These are phyloP conservation scores for Oligia latruncula DNA, from an alignment of 2,888 invertebrate species.

Conservation along the genomic window DNA sequence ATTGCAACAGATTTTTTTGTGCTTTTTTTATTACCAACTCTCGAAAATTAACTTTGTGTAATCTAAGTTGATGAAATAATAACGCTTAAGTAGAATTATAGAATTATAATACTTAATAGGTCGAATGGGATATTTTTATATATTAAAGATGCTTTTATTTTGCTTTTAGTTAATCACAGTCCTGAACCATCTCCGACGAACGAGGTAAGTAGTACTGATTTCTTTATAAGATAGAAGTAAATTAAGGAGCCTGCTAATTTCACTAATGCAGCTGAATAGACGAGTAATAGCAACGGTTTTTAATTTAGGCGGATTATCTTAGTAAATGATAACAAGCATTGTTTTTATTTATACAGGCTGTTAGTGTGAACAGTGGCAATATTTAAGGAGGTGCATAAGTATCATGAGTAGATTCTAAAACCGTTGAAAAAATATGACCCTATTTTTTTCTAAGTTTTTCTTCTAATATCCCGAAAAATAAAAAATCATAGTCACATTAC, in stretches of 20 bases:
- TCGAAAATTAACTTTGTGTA: background rate
- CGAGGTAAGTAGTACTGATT: conserved; percentile 64
- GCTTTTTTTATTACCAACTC: background rate
- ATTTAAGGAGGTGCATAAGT: no score
- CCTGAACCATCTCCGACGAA: conserved; percentile 61
- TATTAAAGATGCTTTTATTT: conserved; percentile 15
- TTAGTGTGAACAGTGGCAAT: no score
- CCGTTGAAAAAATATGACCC: no score
- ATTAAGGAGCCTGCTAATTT: background rate
- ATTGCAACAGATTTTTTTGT: background rate
- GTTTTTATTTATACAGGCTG: background rate
- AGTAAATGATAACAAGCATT: background rate
- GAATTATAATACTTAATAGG: background rate
- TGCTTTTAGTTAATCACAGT: conserved; percentile 62
- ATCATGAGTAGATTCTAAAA: no score
- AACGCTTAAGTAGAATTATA: background rate
- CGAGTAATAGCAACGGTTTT: background rate
- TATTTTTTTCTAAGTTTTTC: no score
- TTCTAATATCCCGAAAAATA: no score
- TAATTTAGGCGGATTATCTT: background rate
- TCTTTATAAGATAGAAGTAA: background rate
- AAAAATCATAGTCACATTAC: no score
- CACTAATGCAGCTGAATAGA: background rate
- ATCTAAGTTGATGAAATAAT: background rate
- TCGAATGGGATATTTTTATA: background rate